Evolutionary conservation across 2,113 vertebrate genomes (phyloP).

Genomic region (Colossoma macropomum): DNA sequence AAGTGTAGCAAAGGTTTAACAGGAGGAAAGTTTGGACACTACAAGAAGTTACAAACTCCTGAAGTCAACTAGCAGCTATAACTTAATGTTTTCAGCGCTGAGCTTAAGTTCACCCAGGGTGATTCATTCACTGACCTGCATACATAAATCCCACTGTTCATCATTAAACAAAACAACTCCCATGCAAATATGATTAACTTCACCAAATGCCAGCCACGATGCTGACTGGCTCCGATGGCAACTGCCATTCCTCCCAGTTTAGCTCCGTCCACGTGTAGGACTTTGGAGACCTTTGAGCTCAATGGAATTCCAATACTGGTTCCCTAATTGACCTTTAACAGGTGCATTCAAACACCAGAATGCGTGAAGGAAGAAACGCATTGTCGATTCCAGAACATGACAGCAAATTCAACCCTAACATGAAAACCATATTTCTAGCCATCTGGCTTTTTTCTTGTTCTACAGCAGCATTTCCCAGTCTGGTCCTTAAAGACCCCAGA

Average conservation of each 20-base stretch:
- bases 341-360: slow-evolving; percentile 65
- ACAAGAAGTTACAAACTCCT: neutral
- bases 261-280: neutral
- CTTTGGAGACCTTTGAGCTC: slow-evolving; percentile 62
- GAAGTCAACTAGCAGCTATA: neutral
- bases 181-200: neutral
- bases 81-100: neutral
- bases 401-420: slow-evolving; percentile 42
- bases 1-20: too few species aligned
- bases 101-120: neutral
- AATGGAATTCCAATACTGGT: slow-evolving; percentile 57
- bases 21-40: neutral
- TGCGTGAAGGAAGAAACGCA: slow-evolving; percentile 38
- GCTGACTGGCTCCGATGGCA: neutral
- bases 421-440: neutral
- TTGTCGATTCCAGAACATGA: slow-evolving; percentile 11
- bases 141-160: neutral
- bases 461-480: neutral
- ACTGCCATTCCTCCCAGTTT: slow-evolving; percentile 33
- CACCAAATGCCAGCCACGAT: neutral
- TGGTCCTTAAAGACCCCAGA: neutral
- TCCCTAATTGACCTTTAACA: slow-evolving; percentile 66
- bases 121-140: neutral
- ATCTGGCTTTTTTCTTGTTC: neutral
- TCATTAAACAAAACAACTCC: neutral